Evolutionary conservation across 1,140 invertebrate species (phyloP).

Genomic region (Hylaeus anthracinus): DNA sequence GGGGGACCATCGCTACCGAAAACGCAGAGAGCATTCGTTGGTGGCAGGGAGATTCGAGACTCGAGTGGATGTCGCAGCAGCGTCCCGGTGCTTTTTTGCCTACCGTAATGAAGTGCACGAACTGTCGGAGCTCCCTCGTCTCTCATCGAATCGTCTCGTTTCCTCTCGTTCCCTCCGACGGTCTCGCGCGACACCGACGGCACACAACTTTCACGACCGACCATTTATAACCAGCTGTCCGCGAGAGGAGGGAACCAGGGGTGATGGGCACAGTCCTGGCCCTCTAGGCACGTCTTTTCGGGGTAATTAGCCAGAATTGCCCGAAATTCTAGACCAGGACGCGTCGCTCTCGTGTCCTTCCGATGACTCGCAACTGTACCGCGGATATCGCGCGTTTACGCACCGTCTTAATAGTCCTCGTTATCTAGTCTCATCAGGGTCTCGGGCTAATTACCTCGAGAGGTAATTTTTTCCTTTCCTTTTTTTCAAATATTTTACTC

Average conservation of each 20-base stretch:
- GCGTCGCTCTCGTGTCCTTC: not conserved
- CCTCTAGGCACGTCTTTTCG: not conserved
- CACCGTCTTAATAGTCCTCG: too few relatives aligned
- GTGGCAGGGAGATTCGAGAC: not conserved
- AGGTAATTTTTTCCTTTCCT: too few relatives aligned
- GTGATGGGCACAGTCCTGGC: slow-evolving; percentile 6
- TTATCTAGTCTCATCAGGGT: too few relatives aligned
- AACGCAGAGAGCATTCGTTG: not conserved
- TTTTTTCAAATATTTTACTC: too few relatives aligned
- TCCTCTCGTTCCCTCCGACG: slow-evolving; percentile 5
- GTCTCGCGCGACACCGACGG: slow-evolving; percentile 12
- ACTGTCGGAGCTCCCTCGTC: slow-evolving; percentile 20
- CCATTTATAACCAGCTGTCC: slow-evolving; percentile 41
- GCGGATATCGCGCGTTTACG: too few relatives aligned
- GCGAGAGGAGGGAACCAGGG: not conserved
- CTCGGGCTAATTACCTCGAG: too few relatives aligned
- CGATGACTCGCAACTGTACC: too few relatives aligned
- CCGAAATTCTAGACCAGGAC: slow-evolving; percentile 4
- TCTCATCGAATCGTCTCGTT: slow-evolving; percentile 34
- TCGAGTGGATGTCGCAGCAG: slow-evolving; percentile 4
- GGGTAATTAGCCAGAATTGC: not conserved
- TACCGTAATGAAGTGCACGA: slow-evolving; percentile 24
- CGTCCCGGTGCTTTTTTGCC: slow-evolving; percentile 25
- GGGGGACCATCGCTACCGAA: not conserved
- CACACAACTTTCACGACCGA: slow-evolving; percentile 21